Evolutionary conservation across 2,888 invertebrate species (phyloP).

Genomic region (Mythimna albipuncta): DNA sequence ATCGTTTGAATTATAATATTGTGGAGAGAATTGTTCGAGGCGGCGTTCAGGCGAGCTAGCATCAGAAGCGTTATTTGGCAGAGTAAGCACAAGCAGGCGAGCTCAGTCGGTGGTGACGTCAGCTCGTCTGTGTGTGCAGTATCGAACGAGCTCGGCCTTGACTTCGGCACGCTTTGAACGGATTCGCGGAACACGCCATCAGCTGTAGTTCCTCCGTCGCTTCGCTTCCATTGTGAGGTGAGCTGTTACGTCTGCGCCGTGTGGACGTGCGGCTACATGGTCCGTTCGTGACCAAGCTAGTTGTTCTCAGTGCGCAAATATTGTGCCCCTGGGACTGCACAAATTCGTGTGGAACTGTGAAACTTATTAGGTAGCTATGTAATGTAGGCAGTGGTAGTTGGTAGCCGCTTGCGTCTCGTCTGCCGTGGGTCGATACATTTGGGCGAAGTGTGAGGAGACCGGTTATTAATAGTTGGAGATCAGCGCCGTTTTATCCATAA

Average conservation of each 20-base stretch:
- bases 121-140: constrained; percentile 24
- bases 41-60: background rate
- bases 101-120: constrained; percentile 47
- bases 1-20: no score
- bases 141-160: constrained; percentile 45
- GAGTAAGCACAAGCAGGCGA: constrained; percentile 10
- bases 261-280: no score
- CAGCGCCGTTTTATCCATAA: no score
- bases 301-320: background rate
- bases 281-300: background rate
- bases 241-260: background rate
- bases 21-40: background rate
- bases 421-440: constrained; percentile 8
- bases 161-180: constrained; percentile 20
- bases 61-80: constrained; percentile 9
- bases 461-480: constrained; percentile 12
- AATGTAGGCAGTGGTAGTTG: background rate
- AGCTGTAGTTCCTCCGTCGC: background rate
- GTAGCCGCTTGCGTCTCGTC: no score
- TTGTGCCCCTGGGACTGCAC: background rate
- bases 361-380: background rate
- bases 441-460: constrained; percentile 6
- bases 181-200: constrained; percentile 11
- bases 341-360: background rate
- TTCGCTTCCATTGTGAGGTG: no score